Base-by-base conservation (phyloP, 2,113 vertebrate genomes). In the Plestiodon gilberti region DNA sequence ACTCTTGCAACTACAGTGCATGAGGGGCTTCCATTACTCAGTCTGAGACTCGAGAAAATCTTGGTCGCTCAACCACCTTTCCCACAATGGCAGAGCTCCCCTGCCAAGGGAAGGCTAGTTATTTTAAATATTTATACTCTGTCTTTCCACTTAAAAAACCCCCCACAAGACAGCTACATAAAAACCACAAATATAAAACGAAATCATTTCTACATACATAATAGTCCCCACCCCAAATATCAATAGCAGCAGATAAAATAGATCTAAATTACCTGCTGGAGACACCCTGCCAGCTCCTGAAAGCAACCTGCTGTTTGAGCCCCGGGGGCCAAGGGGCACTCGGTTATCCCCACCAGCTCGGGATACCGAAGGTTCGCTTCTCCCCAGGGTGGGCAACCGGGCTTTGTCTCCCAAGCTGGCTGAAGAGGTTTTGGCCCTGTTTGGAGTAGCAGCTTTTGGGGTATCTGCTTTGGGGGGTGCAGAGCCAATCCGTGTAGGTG, bases 301-400 rank as follows among this genome's bases (percentile, higher is more conserved):
- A 0, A 28, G 1, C 0, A 20, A 40, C 85, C 92, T 91, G 11
- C 88, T 59, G 17, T 43, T 48, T 0, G 87, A 0, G 0, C 67
- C 0, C 0, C 94, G 90, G 4, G 80, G 20, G 4, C 17, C 4
- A 7, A 87, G 80, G 0, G 62, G 43, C 3, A 82, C 0, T 28
- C 92, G 95, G 40, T 84, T 15, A 59, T 95, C 90, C n/a, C 94
- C 38, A 1, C 86, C 28, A 0, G 70, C 55, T 0, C 93, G 90
- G 2, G 30, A 25, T 0, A 85, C 89, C 22, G 2, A 79, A 1
- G 86, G 67, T n/a, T 93, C 91, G 0, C 88, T 82, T 55, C 90
- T 95, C 40, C 91, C 30, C 0, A 85, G 88, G 0, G 30, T 0
- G 10, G 83, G 38, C n/a, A 74, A 78, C 77, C 64, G 38, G 86